These are phyloP conservation scores for Uria lomvia DNA, from an alignment of 2,113 vertebrate species.

Conservation along the genomic window DNA sequence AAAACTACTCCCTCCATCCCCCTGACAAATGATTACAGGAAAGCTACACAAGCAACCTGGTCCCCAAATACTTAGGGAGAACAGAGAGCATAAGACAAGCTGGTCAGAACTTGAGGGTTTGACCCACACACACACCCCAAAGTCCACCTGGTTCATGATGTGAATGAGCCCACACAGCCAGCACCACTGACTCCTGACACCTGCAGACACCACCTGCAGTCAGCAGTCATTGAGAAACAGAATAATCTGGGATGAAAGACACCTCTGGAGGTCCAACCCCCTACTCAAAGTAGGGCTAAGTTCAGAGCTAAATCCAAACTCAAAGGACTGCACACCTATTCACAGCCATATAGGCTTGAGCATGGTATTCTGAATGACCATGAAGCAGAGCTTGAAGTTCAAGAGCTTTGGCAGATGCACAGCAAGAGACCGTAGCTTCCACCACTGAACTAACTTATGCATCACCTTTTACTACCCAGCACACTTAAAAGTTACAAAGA, in stretches of 20 bases:
- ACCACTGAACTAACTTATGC: rapidly evolving
- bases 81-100: rapidly evolving
- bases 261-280: neutral
- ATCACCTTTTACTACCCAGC: neutral
- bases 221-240: rapidly evolving
- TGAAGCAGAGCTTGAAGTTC: rapidly evolving
- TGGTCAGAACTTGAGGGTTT: neutral
- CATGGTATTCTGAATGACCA: neutral
- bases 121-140: rapidly evolving
- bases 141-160: rapidly evolving
- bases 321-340: neutral
- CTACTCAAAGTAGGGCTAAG: neutral
- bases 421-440: neutral
- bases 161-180: neutral
- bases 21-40: neutral
- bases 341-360: neutral
- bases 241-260: rapidly evolving
- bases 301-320: neutral
- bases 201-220: rapidly evolving
- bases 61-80: neutral
- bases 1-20: neutral
- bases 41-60: neutral
- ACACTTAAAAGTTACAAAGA: rapidly evolving
- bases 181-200: neutral
- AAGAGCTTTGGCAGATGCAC: rapidly evolving